Base-by-base conservation (phyloP, 2,888 invertebrate genomes). In the Macaria liturata region DNA sequence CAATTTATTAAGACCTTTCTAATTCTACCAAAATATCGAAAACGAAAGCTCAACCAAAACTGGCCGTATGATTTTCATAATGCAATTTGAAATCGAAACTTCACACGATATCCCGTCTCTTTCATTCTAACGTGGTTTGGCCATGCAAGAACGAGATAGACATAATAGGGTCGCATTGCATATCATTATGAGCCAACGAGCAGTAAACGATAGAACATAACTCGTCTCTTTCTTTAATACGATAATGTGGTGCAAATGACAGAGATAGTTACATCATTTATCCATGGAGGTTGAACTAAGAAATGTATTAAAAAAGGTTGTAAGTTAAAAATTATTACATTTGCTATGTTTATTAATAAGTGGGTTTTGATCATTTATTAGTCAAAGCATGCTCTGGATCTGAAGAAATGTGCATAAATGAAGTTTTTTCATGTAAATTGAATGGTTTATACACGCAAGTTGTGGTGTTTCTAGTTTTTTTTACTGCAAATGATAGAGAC, bases 121-220 rank as follows among this genome's bases (percentile, higher is more conserved):
- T 50, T 72, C 61, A 9, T 1, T 32, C 43, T 9, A 4, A 9
- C 0, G n/a, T 5, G 8, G 9, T 31, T 53, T 7, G 1, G 20
- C 7, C 20, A 20, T 8, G 59, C n/a, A 42, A 31, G 62, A 74
- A 49, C 50, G 64, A 65, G 72, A 72, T 57, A 47, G 64, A 34
- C 50, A 51, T 62, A 66, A 63, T 59, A 61, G 75, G 69, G 68
- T 73, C 70, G 67, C 61, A 65, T 76, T 76, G 75, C 75, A 74
- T 76, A 74, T 76, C 72, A 74, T 74, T 76, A 76, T 59, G 63
- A 68, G 64, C 44, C 59, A 44, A 46, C 57, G 53, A 59, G 71
- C 61, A 49, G 66, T 57, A 63, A 51, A 52, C 9, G 62, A 61
- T 54, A 59, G 54, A 57, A 50, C 61, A 42, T 48, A 37, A 52